These are phyloP conservation scores for Pelodiscus sinensis DNA, from an alignment of 2,113 vertebrate species.

Conservation along the genomic window DNA sequence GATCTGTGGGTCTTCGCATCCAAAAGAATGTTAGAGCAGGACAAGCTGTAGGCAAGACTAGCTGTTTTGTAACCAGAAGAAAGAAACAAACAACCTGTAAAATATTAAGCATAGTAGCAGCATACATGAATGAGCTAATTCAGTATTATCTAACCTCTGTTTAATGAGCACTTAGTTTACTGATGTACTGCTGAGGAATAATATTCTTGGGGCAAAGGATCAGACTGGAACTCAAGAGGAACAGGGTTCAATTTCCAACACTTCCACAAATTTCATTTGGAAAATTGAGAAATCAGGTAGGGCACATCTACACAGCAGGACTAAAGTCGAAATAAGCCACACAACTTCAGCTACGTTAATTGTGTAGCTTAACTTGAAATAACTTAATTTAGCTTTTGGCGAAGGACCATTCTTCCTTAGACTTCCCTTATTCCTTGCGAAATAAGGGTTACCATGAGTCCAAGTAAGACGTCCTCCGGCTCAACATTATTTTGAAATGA, in stretches of 20 bases:
- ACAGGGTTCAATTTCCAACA: neutral
- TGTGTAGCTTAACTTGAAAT: too few relatives aligned
- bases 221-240: neutral
- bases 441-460: too few relatives aligned
- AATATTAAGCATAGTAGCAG: neutral
- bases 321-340: too few relatives aligned
- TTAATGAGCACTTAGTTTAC: neutral
- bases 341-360: too few relatives aligned
- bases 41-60: neutral
- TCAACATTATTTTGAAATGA: too few relatives aligned
- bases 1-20: neutral
- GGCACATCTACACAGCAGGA: too few relatives aligned
- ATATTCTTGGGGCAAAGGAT: neutral
- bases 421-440: too few relatives aligned
- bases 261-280: neutral
- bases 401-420: too few relatives aligned
- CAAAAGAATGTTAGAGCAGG: neutral
- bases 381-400: too few relatives aligned
- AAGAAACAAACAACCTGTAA: neutral
- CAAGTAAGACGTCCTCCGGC: too few relatives aligned
- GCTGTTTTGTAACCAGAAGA: neutral
- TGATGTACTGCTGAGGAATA: neutral
- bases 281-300: neutral
- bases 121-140: neutral
- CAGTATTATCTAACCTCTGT: neutral